Evolutionary conservation across 2,797 vertebrate species (phyloP), one percentile per base, ranked within the genome.

Genomic region (Parauchenoglanis punctatus): DNA sequence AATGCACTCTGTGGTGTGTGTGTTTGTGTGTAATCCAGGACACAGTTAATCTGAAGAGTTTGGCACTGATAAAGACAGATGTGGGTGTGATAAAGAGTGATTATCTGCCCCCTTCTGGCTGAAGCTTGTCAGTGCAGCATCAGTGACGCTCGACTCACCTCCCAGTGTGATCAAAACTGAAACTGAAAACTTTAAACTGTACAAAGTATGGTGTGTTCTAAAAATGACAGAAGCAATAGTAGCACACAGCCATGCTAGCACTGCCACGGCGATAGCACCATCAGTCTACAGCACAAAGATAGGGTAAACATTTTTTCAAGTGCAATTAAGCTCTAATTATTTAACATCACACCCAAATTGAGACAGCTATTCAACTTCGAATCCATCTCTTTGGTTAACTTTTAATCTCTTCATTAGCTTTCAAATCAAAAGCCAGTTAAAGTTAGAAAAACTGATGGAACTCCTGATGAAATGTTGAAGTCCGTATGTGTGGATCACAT

Each of bases 81-180:
- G 89, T 92, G 88, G 89, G 91, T 88, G 46, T 87, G 86, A 89
- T 77, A 87, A 82, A 72, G 65, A 88, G 82, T 59, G 17, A 82
- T 49, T 17, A 70, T 73, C 54, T 81, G 77, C 87, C 87, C 76
- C 65, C 83, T 85, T 56, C n/a, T 88, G 86, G 52, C 56, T 49
- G 54, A 61, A 52, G 40, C 28, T 1, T 73, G 65, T 61, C 49
- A 84, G 88, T 65, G 87, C 86, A 86, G 85, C 88, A 23, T 46
- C 78, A 25, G 7, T 82, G 65, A 70, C 73, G 10, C n/a, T 49
- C 40, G 13, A 2, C 61, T 65, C 3, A 65, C 44, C 59, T 82
- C 28, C 40, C 7, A 63, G 35, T 28, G 59, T 49, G 35, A 81
- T 44, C 12, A 63, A 2, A 61, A 12, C 44, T 12, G 35, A 35